Base-by-base conservation (phyloP, 2,797 vertebrate genomes). In the Oreonectes daqikongensis region DNA sequence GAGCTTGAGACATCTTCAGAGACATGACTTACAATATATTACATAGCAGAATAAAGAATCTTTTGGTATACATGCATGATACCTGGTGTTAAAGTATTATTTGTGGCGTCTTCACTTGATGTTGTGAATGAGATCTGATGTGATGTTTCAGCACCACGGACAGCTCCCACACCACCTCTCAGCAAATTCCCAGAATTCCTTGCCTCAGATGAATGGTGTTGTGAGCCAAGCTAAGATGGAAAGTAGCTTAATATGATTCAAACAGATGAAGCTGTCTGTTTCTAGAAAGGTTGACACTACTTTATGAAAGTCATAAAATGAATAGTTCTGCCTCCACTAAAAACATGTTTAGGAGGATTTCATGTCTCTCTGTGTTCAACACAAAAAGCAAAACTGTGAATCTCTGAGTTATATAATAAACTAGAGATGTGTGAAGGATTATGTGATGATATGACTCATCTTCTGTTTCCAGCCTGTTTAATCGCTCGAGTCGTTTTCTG, bases 131-230 rank as follows among this genome's bases (percentile, higher is more conserved):
- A 46, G 9, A 15, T 46, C 14, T 5, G 15, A 46, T 17, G 4
- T 18, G 38, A 53, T n/a, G 15, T 81, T 89, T 92, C 91, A 93
- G 92, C 73, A 92, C 92, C 90, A 86, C 0, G 88, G 92, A 92
- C 82, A 93, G 92, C 78, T 88, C 88, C 77, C 4, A 64, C 2
- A 75, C n/a, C 82, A 81, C 32, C 32, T 35, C 32, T 35, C 32
- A 10, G 1, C 14, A 0, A 50, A 28, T 68, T 59, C 38, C 52
- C 50, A 76, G 30, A 30, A 53, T 28, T 40, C 55, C 59, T 67
- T 55, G 11, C 24, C 8, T 14, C 9, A 52, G n/a, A 52, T 2
- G 8, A 2, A 11, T 46, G 14, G 5, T 52, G 50, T 22, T 22
- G n/a, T 52, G n/a, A 50, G 48, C 18, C 48, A 20, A n/a, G 9